Percentiles rank a stretch among this genome's conserved stretches.
These are phyloP conservation scores for Sinelater perroti DNA, from an alignment of 2,888 invertebrate genomes.

Conservation along the genomic window DNA sequence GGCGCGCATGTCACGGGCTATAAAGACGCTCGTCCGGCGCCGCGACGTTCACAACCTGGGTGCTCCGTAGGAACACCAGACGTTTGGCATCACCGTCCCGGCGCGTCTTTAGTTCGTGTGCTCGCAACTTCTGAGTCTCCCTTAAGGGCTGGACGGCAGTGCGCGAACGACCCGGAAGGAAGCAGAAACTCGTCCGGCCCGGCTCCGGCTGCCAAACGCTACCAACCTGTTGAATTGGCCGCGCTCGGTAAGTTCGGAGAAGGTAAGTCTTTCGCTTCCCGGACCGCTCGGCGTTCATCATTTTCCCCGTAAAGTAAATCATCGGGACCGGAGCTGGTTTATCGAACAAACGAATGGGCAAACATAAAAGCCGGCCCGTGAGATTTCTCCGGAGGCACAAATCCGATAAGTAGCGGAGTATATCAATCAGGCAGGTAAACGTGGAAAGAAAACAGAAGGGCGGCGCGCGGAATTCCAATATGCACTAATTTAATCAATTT, in stretches of 20 bases:
- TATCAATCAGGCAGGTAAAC: slow-evolving; percentile 23
- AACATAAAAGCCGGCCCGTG: slow-evolving; percentile 2
- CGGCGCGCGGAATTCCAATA: slow-evolving; percentile 6
- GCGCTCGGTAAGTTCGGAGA: neutral
- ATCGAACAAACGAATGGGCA: neutral
- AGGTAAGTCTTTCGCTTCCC: slow-evolving; percentile 12
- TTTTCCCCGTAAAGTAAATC: neutral
- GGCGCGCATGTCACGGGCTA: slow-evolving; percentile 45
- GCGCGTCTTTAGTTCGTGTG: slow-evolving; percentile 29
- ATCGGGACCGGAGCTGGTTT: neutral
- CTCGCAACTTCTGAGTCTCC: slow-evolving; percentile 19
- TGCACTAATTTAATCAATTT: slow-evolving; percentile 15
- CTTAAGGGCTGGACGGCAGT: slow-evolving; percentile 10
- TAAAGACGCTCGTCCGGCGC: slow-evolving; percentile 44
- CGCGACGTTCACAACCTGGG: slow-evolving; percentile 44
- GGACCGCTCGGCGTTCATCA: neutral
- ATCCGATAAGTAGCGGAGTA: slow-evolving; percentile 11
- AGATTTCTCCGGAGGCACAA: slow-evolving; percentile 21
- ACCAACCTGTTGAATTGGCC: slow-evolving; percentile 32
- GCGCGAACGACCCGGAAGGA: slow-evolving; percentile 3
- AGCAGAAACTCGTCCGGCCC: slow-evolving; percentile 5
- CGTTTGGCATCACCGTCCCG: slow-evolving; percentile 29
- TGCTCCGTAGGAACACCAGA: slow-evolving; percentile 40
- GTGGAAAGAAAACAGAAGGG: slow-evolving; percentile 6
- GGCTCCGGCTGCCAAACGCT: slow-evolving; percentile 7